Conservation (phyloP, 2,888 invertebrate genomes). For the Polydesmus complanatus region DNA sequence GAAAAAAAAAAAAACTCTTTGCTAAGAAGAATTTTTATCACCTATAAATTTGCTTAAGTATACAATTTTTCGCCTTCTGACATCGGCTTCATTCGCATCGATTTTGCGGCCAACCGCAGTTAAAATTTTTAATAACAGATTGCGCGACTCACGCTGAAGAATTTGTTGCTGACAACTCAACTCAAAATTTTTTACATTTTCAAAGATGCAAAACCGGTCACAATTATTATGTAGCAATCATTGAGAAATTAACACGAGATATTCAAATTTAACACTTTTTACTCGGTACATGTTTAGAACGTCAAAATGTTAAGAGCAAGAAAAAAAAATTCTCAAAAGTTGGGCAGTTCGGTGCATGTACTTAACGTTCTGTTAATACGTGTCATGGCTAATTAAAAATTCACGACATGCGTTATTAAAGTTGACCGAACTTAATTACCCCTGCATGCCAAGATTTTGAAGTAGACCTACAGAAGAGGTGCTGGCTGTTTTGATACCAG, state of each 20-base stretch:
- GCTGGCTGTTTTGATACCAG: no score
- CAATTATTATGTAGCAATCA: not conserved
- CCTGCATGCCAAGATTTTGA: not conserved
- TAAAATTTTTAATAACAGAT: not conserved
- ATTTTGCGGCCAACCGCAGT: not conserved
- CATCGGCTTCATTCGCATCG: not conserved
- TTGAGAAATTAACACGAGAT: not conserved
- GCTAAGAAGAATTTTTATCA: not conserved
- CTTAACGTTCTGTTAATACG: not conserved
- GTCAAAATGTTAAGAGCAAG: not conserved
- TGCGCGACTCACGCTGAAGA: not conserved
- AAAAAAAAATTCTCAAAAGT: not conserved
- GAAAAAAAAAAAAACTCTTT: not conserved
- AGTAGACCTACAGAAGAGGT: not conserved
- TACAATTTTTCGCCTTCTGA: not conserved
- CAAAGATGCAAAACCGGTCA: not conserved
- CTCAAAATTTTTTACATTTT: not conserved
- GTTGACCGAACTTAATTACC: not conserved
- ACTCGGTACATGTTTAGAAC: not conserved
- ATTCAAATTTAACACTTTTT: not conserved
- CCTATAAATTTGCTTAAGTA: not conserved
- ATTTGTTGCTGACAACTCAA: not conserved
- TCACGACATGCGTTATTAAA: not conserved
- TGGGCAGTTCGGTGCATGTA: not conserved
- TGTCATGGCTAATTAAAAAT: not conserved